Conservation (phyloP, 1,140 invertebrate species). For the Cotesia glomerata region DNA sequence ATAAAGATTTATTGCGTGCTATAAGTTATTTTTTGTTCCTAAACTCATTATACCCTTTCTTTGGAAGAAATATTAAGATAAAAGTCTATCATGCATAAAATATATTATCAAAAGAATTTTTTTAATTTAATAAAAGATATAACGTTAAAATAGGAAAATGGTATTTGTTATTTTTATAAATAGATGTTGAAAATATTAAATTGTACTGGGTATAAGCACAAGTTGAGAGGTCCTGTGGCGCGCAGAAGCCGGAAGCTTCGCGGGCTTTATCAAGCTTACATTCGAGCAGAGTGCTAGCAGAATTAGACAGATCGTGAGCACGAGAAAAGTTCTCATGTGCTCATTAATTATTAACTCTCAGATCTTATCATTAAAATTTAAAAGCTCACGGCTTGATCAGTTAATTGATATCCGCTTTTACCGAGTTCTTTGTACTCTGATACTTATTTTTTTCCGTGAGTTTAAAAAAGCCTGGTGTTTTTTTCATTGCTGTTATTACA, state of each 20-base stretch:
- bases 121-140: no score
- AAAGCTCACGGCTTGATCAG: no score
- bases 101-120: neutral
- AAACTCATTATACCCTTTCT: neutral
- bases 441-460: neutral
- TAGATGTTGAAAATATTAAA: neutral
- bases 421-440: neutral
- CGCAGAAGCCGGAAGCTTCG: constrained; percentile 32
- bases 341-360: neutral
- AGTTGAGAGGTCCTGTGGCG: constrained; percentile 14
- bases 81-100: neutral
- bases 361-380: neutral
- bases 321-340: neutral
- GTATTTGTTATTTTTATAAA: neutral
- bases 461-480: neutral
- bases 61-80: neutral
- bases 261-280: constrained; percentile 43
- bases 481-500: no score
- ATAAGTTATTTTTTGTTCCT: neutral
- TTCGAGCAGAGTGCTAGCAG: constrained; percentile 36
- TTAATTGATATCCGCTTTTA: neutral
- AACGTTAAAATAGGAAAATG: neutral
- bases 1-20: neutral
- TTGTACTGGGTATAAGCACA: neutral
- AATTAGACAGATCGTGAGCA: constrained; percentile 41